Percentiles rank a stretch among this genome's conserved stretches.
Evolutionary conservation across 2,888 invertebrate genomes (phyloP).

Genomic region (Helicoverpa assulta): DNA sequence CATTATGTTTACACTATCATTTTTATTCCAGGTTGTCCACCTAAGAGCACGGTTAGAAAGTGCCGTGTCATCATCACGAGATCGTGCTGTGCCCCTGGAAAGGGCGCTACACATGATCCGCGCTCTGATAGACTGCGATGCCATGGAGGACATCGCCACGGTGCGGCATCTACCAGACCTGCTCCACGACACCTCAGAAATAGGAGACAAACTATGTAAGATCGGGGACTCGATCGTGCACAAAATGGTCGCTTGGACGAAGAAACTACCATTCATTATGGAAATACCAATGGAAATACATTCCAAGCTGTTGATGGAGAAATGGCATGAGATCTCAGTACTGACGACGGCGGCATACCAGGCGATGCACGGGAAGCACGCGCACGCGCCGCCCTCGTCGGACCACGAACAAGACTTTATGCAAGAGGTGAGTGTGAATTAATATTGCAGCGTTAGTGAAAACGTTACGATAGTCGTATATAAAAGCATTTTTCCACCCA

Average conservation of each 20-base stretch:
- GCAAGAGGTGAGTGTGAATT: constrained; percentile 92
- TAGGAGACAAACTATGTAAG: constrained; percentile 97
- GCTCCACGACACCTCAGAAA: constrained; percentile 97
- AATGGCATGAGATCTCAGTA: constrained; percentile 99
- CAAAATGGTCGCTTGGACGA: constrained; percentile 99
- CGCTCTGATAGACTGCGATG: constrained; percentile 98
- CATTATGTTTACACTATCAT: constrained; percentile 21
- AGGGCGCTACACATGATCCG: constrained; percentile 97
- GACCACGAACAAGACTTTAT: constrained; percentile 94
- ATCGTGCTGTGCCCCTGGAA: constrained; percentile 95
- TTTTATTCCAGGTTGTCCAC: constrained; percentile 91
- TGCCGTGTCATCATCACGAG: constrained; percentile 96
- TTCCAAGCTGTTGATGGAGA: constrained; percentile 98
- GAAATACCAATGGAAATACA: constrained; percentile 99
- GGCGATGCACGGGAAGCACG: constrained; percentile 94
- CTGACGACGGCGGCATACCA: constrained; percentile 98
- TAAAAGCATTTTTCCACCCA: constrained; percentile 52
- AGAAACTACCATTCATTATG: constrained; percentile 98
- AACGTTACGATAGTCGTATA: constrained; percentile 44
- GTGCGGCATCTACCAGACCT: constrained; percentile 97
- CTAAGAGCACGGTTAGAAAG: constrained; percentile 96
- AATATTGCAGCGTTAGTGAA: constrained; percentile 33
- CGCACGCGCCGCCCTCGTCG: constrained; percentile 84
- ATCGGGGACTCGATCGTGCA: constrained; percentile 99
- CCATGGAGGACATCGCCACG: constrained; percentile 98